phyloP scores from a whole-genome alignment of 2,888 invertebrate species.

The Nemurella pictetii region DNA sequence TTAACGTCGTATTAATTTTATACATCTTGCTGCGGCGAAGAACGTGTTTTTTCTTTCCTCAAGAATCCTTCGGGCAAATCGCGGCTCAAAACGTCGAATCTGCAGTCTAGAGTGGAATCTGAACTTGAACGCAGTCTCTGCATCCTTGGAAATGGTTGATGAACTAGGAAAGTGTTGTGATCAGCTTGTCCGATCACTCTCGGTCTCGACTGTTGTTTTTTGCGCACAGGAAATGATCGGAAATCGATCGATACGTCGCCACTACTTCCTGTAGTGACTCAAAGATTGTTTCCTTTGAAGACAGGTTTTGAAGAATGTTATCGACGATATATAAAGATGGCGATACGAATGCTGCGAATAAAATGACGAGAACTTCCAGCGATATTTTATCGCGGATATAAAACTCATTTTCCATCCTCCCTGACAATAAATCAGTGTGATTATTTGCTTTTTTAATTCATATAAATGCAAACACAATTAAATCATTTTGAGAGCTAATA shows the following conservation, averaged over 20 bases:
- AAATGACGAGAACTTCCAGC: neutral
- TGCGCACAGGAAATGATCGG: neutral
- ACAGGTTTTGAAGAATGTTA: neutral
- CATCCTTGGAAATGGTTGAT: neutral
- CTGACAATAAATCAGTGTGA: neutral
- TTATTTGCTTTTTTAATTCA: neutral
- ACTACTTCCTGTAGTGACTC: neutral
- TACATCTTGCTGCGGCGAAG: neutral
- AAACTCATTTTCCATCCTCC: neutral
- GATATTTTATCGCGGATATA: neutral
- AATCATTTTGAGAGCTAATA: neutral
- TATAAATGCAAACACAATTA: neutral
- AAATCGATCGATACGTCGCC: neutral
- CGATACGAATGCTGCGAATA: neutral
- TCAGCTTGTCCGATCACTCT: neutral
- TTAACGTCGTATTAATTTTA: neutral
- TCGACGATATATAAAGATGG: neutral
- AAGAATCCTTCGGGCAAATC: neutral
- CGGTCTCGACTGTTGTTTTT: neutral
- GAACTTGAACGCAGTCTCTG: neutral
- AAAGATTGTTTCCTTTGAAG: neutral
- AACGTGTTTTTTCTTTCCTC: neutral
- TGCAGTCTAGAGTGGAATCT: too few relatives aligned
- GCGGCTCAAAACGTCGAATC: neutral
- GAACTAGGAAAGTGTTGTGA: neutral